These are phyloP conservation scores for Sorex fumeus DNA, from an alignment of 2,113 vertebrate species.

Conservation along the genomic window DNA sequence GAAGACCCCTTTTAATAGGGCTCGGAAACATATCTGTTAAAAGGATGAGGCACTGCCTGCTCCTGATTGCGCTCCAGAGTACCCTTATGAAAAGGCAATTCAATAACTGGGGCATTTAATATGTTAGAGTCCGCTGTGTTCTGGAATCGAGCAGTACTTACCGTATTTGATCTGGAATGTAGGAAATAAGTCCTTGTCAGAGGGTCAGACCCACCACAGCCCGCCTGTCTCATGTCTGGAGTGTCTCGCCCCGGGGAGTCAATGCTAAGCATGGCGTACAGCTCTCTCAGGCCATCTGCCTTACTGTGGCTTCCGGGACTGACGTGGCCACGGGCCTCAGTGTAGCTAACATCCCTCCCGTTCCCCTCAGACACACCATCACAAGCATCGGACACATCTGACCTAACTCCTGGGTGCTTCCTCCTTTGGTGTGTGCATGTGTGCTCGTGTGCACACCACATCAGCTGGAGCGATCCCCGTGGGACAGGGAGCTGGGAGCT, in stretches of 20 bases:
- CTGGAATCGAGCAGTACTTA: conserved; percentile 73
- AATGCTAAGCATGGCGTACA: neutral
- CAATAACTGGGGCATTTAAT: conserved; percentile 73
- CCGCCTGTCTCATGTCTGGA: neutral
- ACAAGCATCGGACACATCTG: neutral
- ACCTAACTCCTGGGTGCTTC: neutral
- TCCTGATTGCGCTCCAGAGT: conserved; percentile 87
- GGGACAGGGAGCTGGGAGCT: neutral
- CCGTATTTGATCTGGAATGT: conserved; percentile 83
- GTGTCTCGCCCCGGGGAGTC: neutral
- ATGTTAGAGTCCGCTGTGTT: conserved; percentile 48
- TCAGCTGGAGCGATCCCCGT: neutral
- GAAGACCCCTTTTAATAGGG: conserved; percentile 98
- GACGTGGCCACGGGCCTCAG: neutral
- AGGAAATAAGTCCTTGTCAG: conserved; percentile 69
- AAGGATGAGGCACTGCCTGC: conserved; percentile 93
- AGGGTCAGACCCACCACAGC: neutral
- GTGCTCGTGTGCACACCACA: too few species aligned
- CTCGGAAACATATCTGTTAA: conserved; percentile 97
- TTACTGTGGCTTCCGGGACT: too few species aligned
- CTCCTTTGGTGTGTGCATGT: neutral
- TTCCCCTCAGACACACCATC: neutral
- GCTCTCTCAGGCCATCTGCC: neutral
- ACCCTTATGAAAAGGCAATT: conserved; percentile 84
- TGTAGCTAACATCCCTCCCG: too few species aligned